Conservation (phyloP, 2,797 vertebrate genomes). For the Urocyon cinereoargenteus region DNA sequence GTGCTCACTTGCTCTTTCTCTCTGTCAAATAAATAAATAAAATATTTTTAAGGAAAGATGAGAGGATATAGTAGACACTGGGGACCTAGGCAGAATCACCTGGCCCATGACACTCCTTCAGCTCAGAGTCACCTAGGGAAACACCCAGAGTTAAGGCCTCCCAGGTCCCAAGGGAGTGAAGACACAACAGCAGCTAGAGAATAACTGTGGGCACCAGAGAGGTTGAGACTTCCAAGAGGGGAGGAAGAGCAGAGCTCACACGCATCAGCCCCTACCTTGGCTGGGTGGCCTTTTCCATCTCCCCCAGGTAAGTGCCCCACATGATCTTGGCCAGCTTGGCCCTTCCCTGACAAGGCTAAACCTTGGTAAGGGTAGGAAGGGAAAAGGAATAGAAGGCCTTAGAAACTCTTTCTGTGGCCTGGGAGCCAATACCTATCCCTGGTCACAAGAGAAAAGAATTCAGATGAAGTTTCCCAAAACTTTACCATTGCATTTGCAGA, state of each 20-base stretch:
- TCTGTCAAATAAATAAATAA: too few species aligned
- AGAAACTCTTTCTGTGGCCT: not conserved
- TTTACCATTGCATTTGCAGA: not conserved
- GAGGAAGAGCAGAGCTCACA: not conserved
- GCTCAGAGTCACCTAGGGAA: not conserved
- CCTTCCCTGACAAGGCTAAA: not conserved
- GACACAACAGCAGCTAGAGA: not conserved
- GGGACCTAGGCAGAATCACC: slow-evolving; percentile 21
- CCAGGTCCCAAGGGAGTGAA: not conserved
- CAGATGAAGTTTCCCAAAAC: not conserved
- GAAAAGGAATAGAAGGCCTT: not conserved
- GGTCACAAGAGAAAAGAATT: not conserved
- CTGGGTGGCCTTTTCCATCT: not conserved
- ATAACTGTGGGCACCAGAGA: slow-evolving; percentile 40
- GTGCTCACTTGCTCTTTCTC: too few species aligned
- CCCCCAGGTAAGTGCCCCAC: not conserved
- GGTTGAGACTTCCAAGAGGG: not conserved
- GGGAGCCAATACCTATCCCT: not conserved
- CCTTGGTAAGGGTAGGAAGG: not conserved
- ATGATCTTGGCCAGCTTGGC: not conserved
- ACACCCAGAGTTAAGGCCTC: slow-evolving; percentile 2
- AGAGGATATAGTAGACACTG: not conserved
- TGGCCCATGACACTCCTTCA: not conserved
- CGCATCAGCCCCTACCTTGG: not conserved
- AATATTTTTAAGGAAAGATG: not conserved